Evolutionary conservation across 2,888 invertebrate species (phyloP), one percentile per base, ranked within the genome.

Genomic region (Cephus sareptanus): DNA sequence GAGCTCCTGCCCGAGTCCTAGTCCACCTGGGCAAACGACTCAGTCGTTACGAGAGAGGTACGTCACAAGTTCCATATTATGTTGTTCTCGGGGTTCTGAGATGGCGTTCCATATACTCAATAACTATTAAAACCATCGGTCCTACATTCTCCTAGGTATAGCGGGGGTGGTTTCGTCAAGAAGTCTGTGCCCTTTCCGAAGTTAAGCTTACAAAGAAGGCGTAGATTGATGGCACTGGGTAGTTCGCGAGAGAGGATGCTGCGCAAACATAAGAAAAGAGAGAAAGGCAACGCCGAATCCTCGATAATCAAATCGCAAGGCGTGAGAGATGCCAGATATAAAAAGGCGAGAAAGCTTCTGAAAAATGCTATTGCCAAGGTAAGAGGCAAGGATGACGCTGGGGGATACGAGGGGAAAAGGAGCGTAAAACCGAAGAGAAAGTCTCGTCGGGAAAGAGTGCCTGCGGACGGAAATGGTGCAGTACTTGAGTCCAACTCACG

Each of bases 101-200:
- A n/a, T 3, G 30, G n/a, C 12, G 15, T 74, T 69, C 11, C 40
- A 15, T 40, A 15, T 40, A 6, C 6, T 40, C 40, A 15, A 40
- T 40, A 6, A 15, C 15, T 15, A 40, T 40, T 40, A 15, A 40
- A 4, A 40, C 68, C 15, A 37, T 70, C 69, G 34, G 30, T 23
- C 30, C 37, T 71, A 33, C 30, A 68, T 70, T n/a, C 70, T 83
- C 77, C 37, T 78, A 91, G 91, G 83, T 93, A 92, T 85, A 91
- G 92, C 75, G 93, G 93, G 73, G 93, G 93, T 77, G 94, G 94
- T 79, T 93, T 93, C 86, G 94, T 93, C 74, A 94, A 94, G 86
- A 94, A 94, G 88, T 93, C 93, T 82, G 93, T 93, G 77, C 93
- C 93, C 74, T 93, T 93, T 82, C 93, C 93, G 37, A 93, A 93